Percentiles rank a stretch among this genome's conserved stretches.
These are phyloP conservation scores for Oscheius onirici DNA, from an alignment of 2,888 invertebrate genomes.

Conservation along the genomic window DNA sequence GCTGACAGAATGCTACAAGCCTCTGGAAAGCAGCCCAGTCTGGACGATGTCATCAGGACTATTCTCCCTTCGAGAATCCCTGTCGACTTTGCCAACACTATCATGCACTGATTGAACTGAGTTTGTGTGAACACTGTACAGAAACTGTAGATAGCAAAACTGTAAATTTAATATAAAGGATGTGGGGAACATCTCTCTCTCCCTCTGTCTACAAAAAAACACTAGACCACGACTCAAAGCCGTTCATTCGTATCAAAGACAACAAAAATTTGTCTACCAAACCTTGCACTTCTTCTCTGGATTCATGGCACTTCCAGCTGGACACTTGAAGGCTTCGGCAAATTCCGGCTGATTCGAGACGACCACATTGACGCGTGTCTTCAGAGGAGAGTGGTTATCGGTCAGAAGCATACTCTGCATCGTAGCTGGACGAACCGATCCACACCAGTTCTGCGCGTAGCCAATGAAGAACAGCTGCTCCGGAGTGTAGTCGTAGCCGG, in stretches of 20 bases:
- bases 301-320: neutral
- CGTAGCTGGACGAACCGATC: neutral
- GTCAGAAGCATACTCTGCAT: neutral
- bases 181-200: neutral
- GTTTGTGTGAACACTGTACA: neutral
- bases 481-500: neutral
- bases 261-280: neutral
- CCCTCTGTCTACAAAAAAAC: neutral
- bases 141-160: neutral
- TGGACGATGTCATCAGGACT: constrained; percentile 33
- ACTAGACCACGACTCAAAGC: neutral
- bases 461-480: constrained; percentile 11
- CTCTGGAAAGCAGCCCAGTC: neutral
- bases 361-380: neutral
- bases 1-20: constrained; percentile 21
- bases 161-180: neutral
- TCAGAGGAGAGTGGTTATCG: neutral
- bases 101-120: constrained; percentile 30
- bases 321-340: constrained; percentile 5
- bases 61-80: constrained; percentile 29
- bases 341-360: neutral
- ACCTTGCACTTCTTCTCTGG: constrained; percentile 6
- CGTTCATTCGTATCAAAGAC: too few relatives aligned
- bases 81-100: constrained; percentile 16
- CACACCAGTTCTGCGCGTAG: neutral